Conservation (phyloP, 2,113 vertebrate species). For the Ochotona curzoniae region DNA sequence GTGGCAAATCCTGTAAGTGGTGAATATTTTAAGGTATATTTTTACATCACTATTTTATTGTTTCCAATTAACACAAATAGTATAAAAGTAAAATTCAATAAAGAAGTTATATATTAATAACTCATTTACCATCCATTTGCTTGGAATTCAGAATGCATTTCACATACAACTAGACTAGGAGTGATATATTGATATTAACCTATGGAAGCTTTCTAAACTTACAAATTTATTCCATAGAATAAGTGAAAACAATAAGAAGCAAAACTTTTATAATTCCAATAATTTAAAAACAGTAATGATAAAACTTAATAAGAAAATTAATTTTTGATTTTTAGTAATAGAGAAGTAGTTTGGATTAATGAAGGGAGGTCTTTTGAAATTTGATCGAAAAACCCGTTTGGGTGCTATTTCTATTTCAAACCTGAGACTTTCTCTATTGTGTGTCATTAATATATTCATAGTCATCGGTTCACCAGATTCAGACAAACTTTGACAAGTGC, state of each 20-base stretch:
- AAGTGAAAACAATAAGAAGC: conserved; percentile 11
- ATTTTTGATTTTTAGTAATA: background rate
- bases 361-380: background rate
- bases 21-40: conserved; percentile 14
- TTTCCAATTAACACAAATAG: background rate
- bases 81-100: conserved; percentile 10
- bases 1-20: background rate
- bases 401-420: background rate
- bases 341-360: background rate
- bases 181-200: background rate
- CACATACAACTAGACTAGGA: background rate
- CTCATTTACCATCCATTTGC: background rate
- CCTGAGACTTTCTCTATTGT: background rate
- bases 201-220: background rate
- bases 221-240: background rate
- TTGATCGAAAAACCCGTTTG: background rate
- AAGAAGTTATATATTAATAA: background rate
- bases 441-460: background rate
- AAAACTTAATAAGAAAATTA: background rate
- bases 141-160: background rate
- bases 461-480: background rate
- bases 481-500: too few relatives aligned
- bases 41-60: background rate
- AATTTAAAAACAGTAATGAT: background rate
- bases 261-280: background rate